phyloP scores from a whole-genome alignment of 1,140 invertebrate species.

The Neodiprion lecontei region DNA sequence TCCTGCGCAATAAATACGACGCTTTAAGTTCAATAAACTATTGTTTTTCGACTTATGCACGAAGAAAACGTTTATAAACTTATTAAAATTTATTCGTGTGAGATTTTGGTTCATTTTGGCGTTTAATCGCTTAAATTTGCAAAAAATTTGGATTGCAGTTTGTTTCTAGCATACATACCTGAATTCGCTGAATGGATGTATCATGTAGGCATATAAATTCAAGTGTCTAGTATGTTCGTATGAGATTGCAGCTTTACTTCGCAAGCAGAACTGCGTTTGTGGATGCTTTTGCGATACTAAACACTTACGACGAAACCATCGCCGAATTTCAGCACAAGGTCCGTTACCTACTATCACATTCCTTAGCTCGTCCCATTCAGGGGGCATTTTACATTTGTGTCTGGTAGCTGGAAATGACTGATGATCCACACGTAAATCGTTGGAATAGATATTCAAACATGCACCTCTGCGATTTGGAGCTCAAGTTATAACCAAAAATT shows the following conservation, averaged over 20 bases:
- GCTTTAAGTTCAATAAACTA: neutral
- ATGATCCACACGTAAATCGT: too few relatives aligned
- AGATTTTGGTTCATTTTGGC: neutral
- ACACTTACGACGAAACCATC: slow-evolving; percentile 33
- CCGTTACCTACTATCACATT: slow-evolving; percentile 22
- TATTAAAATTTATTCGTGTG: too few relatives aligned
- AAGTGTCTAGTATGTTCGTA: slow-evolving; percentile 52
- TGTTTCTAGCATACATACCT: slow-evolving; percentile 30
- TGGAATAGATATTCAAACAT: too few relatives aligned
- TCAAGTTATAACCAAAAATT: neutral
- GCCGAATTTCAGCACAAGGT: slow-evolving; percentile 23
- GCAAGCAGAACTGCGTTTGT: slow-evolving; percentile 41
- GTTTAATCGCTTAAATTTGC: neutral
- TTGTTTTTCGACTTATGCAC: slow-evolving; percentile 6
- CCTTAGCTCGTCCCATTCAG: slow-evolving; percentile 31
- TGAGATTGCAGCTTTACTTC: slow-evolving; percentile 43
- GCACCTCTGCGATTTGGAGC: too few relatives aligned
- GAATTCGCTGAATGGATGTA: slow-evolving; percentile 52
- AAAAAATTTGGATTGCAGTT: neutral
- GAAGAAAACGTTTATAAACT: neutral
- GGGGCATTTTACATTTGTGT: slow-evolving; percentile 37
- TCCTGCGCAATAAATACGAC: slow-evolving; percentile 31
- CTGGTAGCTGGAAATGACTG: slow-evolving; percentile 23
- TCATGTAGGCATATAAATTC: slow-evolving; percentile 42
- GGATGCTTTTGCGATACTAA: slow-evolving; percentile 35